Evolutionary conservation across 2,797 vertebrate genomes (phyloP).

Genomic region (Oreochromis grahami): DNA sequence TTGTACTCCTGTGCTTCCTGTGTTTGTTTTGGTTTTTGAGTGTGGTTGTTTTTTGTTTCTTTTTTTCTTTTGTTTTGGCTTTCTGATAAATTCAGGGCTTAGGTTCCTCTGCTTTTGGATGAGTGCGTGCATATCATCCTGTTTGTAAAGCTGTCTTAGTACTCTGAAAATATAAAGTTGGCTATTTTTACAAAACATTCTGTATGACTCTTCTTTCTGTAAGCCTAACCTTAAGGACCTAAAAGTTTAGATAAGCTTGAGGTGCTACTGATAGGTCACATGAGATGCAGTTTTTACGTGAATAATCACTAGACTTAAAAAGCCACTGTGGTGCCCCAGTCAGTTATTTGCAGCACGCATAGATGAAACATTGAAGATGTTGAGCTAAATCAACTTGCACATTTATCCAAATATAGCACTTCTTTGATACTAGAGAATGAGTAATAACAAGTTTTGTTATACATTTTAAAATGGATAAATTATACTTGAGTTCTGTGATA

Average conservation of each 20-base stretch:
- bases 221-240: background rate
- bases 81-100: conserved; percentile 7
- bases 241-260: background rate
- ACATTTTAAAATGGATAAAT: background rate
- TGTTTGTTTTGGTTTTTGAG: conserved; percentile 37
- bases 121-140: conserved; percentile 90
- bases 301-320: background rate
- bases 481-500: background rate
- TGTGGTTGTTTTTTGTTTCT: background rate
- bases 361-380: background rate
- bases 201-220: conserved; percentile 67
- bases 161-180: conserved; percentile 97
- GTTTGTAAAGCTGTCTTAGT: conserved; percentile 96
- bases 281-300: background rate
- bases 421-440: accelerated
- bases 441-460: background rate
- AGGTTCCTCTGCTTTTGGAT: conserved; percentile 77
- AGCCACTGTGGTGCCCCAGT: background rate
- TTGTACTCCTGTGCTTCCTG: conserved; percentile 38
- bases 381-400: background rate
- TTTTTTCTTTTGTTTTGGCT: conserved; percentile 10
- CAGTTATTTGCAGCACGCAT: background rate
- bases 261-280: background rate
- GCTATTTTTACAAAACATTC: conserved; percentile 95
- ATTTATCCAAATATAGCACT: background rate